Evolutionary conservation across 2,888 invertebrate species (phyloP), one percentile per base, ranked within the genome.

Genomic region (Myopa testacea): DNA sequence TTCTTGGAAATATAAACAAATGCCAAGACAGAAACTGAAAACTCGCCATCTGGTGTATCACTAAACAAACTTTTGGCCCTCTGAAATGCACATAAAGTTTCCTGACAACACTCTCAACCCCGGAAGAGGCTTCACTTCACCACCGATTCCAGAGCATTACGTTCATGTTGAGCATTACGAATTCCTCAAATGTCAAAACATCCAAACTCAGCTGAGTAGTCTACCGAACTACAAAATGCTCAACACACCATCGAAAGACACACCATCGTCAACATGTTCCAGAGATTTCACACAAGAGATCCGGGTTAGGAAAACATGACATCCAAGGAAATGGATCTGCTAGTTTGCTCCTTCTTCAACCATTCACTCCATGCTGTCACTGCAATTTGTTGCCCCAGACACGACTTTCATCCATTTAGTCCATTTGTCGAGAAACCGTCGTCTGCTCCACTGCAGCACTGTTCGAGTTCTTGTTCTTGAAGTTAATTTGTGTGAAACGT

Each of bases 151-250:
- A 26, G 26, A 26, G 34, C 63, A 76, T 72, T 71, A 77, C 58
- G 70, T 67, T 63, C 58, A 72, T 72, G 71, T 77, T 52, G 72
- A 84, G 85, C 37, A 68, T 85, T 85, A 86, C 86, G 86, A 87
- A 87, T 87, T 86, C 86, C 87, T 84, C 85, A n/a, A 86, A 86
- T 87, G 87, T 87, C 87, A 86, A 87, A 87, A 87, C 86, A 86
- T 83, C 82, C 84, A 84, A 84, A 55, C 85, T 84, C 45, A 45
- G 7, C 45, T 86, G 87, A 87, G 86, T 86, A 86, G 86, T 86
- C 86, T 86, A 86, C 85, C 86, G 83, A 85, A 86, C 86, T 86
- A 86, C 85, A 85, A 40, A 37, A 71, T 60, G 34, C 19, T 55
- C 55, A 26, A 16, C 70, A 69, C 50, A 26, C 6, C 50, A 71